Percentiles rank a stretch among this genome's conserved stretches.
These are phyloP conservation scores for Uloborus diversus DNA, from an alignment of 1,140 invertebrate genomes.

Conservation along the genomic window DNA sequence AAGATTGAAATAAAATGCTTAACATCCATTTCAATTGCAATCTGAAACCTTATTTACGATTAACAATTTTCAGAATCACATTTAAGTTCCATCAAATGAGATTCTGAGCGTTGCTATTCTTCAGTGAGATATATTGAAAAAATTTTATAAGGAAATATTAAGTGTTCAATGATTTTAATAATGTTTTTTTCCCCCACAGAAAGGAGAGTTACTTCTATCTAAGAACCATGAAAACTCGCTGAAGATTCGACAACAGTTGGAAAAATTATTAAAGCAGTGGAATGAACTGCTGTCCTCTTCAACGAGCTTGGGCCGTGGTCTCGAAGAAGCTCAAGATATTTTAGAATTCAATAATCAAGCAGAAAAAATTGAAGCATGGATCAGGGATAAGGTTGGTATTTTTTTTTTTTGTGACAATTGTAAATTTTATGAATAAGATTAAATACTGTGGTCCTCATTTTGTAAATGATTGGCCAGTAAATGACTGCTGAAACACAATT, in stretches of 20 bases:
- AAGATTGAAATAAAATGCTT: too few species aligned
- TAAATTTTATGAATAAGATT: background rate
- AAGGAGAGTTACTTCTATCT: constrained; percentile 72
- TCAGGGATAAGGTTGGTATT: constrained; percentile 79
- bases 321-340: constrained; percentile 97
- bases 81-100: too few species aligned
- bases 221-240: constrained; percentile 71
- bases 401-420: background rate
- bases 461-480: too few species aligned
- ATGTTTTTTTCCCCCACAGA: constrained; percentile 34
- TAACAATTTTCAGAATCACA: too few species aligned
- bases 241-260: constrained; percentile 79
- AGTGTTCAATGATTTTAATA: background rate
- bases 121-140: too few species aligned
- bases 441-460: background rate
- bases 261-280: constrained; percentile 80
- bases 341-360: constrained; percentile 96
- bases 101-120: too few species aligned
- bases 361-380: constrained; percentile 96
- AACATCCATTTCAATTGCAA: too few species aligned
- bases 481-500: too few species aligned
- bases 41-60: too few species aligned
- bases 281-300: constrained; percentile 81
- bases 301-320: constrained; percentile 79
- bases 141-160: background rate